phyloP scores from a whole-genome alignment of 2,888 invertebrate species.

The Tetramorium bicarinatum region DNA sequence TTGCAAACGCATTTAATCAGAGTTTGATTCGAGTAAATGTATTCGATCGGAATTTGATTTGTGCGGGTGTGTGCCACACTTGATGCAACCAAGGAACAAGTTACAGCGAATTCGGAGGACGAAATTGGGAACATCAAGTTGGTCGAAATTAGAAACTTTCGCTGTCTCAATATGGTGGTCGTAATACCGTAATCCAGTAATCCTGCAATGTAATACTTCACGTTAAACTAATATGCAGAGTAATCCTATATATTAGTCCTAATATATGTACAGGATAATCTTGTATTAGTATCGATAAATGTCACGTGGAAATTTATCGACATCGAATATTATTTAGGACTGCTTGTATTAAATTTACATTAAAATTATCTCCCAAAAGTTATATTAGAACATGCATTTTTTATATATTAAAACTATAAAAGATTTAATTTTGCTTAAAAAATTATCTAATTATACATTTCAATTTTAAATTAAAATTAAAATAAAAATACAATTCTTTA shows the following conservation, averaged over 20 bases:
- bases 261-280: constrained; percentile 28
- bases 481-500: constrained; percentile 18
- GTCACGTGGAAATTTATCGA: background rate
- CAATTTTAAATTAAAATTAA: constrained; percentile 8
- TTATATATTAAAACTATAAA: background rate
- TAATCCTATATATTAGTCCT: constrained; percentile 19
- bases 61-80: constrained; percentile 33
- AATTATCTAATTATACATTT: constrained; percentile 1
- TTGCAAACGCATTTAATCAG: constrained; percentile 44
- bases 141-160: constrained; percentile 41
- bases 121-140: constrained; percentile 52
- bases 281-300: constrained; percentile 11
- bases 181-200: constrained; percentile 36
- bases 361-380: background rate
- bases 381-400: background rate
- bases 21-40: constrained; percentile 43
- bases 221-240: constrained; percentile 28
- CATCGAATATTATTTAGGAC: background rate
- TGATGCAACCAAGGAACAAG: constrained; percentile 39
- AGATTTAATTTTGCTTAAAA: background rate
- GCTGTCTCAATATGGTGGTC: constrained; percentile 32
- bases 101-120: constrained; percentile 39
- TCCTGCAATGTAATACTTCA: constrained; percentile 23
- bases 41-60: constrained; percentile 52
- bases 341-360: background rate